Percentiles rank a stretch among this genome's conserved stretches.
Conservation (phyloP, 2,797 vertebrate genomes). For the Coregonus sp. region DNA sequence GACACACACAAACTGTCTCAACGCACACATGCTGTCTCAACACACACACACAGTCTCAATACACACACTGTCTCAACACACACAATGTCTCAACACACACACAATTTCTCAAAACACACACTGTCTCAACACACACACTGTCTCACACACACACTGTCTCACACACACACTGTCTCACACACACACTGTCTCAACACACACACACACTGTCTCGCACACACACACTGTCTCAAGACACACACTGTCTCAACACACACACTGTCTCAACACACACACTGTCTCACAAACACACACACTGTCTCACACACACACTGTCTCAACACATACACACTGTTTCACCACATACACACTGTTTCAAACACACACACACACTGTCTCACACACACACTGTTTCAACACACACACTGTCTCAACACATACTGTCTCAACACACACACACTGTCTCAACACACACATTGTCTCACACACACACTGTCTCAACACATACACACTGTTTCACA, state of each 20-base stretch:
- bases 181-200: no score
- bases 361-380: no score
- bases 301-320: conserved; percentile 8
- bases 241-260: neutral
- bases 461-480: conserved; percentile 4
- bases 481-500: no score
- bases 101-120: neutral
- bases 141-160: neutral
- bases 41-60: neutral
- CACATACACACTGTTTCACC: neutral
- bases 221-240: neutral
- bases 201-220: no score
- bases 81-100: neutral
- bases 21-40: neutral
- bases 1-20: neutral
- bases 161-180: no score
- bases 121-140: conserved; percentile 13
- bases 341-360: neutral
- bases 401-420: no score
- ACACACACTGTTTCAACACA: no score
- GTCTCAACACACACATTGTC: no score
- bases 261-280: neutral
- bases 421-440: neutral
- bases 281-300: neutral
- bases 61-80: neutral